A percentile compares a stretch with the other conserved stretches of the same genome.
Conservation (phyloP, 2,797 vertebrate species). For the Characodon lateralis region DNA sequence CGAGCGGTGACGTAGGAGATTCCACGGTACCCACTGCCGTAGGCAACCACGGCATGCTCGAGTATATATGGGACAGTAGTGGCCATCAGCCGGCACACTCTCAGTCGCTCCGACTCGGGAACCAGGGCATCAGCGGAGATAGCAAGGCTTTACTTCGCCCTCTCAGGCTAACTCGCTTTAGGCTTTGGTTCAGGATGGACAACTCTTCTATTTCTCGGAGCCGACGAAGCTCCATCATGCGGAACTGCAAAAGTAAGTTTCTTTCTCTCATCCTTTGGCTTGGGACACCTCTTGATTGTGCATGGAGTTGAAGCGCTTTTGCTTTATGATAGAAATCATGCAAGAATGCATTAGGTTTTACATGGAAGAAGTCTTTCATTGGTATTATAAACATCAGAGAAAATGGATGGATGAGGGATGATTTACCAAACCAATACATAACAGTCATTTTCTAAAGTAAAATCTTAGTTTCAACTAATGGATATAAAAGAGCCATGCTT, state of each 20-base stretch:
- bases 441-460: not conserved
- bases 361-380: not conserved
- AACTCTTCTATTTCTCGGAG: constrained; percentile 80
- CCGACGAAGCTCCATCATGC: constrained; percentile 81
- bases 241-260: constrained; percentile 83
- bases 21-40: constrained; percentile 83
- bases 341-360: constrained; percentile 16
- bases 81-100: constrained; percentile 76
- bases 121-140: constrained; percentile 88
- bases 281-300: not conserved
- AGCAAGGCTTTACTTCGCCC: constrained; percentile 80
- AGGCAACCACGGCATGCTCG: constrained; percentile 73
- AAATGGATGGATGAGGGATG: not conserved
- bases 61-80: constrained; percentile 76
- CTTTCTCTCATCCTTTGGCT: constrained; percentile 25
- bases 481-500: not conserved
- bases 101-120: constrained; percentile 85
- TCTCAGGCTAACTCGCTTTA: constrained; percentile 87
- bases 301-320: not conserved
- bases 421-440: not conserved
- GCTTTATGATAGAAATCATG: constrained; percentile 7
- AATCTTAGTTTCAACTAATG: not conserved
- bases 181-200: constrained; percentile 87
- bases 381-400: not conserved
- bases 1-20: constrained; percentile 82